A percentile compares a stretch with the other conserved stretches of the same genome.
These are phyloP conservation scores for Esox niger DNA, from an alignment of 2,113 vertebrate genomes.

Conservation along the genomic window DNA sequence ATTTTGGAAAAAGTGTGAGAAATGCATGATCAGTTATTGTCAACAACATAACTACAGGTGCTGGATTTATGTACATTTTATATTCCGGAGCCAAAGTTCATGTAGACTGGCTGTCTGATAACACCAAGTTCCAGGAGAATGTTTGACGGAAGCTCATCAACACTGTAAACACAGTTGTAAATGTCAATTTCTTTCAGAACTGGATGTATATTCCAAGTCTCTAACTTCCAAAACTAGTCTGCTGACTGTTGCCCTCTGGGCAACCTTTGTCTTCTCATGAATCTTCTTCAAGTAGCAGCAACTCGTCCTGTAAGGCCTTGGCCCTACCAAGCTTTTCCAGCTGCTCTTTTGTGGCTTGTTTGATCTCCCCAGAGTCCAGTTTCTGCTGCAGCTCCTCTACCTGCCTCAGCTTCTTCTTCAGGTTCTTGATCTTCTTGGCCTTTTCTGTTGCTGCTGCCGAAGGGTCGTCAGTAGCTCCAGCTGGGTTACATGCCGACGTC, in stretches of 20 bases:
- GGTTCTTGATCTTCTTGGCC: slow-evolving; percentile 85
- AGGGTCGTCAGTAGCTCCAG: slow-evolving; percentile 32
- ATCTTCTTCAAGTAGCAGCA: slow-evolving; percentile 78
- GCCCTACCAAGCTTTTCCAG: slow-evolving; percentile 84
- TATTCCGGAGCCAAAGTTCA: slow-evolving; percentile 16
- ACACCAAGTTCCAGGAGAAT: slow-evolving; percentile 13
- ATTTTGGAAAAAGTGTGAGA: background rate
- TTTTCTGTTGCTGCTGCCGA: slow-evolving; percentile 65
- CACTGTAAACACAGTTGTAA: slow-evolving; percentile 32
- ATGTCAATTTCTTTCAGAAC: slow-evolving; percentile 30
- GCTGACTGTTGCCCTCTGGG: slow-evolving; percentile 17
- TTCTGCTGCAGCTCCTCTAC: slow-evolving; percentile 88
- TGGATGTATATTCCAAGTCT: slow-evolving; percentile 35
- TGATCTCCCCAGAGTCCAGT: slow-evolving; percentile 83
- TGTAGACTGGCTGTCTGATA: slow-evolving; percentile 40
- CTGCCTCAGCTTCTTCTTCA: slow-evolving; percentile 91
- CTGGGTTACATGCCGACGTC: background rate
- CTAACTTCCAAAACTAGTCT: slow-evolving; percentile 12
- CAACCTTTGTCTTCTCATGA: slow-evolving; percentile 61
- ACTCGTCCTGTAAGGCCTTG: slow-evolving; percentile 75
- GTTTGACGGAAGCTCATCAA: slow-evolving; percentile 34
- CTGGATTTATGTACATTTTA: slow-evolving; percentile 10
- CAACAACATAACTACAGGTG: background rate
- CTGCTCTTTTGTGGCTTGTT: slow-evolving; percentile 84
- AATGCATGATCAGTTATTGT: slow-evolving; percentile 7